Evolutionary conservation across 2,888 invertebrate species (phyloP).

Genomic region (Sarcophaga carnaria): DNA sequence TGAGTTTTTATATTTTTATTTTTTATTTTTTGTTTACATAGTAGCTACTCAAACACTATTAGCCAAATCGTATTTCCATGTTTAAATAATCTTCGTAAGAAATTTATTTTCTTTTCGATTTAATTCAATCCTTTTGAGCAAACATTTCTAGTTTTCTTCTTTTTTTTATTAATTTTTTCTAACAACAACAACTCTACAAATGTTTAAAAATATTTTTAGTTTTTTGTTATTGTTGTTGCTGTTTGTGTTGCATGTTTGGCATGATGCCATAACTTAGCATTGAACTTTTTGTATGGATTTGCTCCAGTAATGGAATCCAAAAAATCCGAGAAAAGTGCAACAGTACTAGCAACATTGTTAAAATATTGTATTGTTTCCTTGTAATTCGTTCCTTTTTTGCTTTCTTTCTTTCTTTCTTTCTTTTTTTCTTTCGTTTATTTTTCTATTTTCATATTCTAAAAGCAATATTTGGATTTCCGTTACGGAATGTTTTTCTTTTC

Average conservation of each 20-base stretch:
- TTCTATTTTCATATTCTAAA: slow-evolving; percentile 42
- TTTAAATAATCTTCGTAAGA: too few species aligned
- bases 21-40: too few species aligned
- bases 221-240: too few species aligned
- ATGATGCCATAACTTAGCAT: slow-evolving; percentile 49
- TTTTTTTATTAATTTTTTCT: too few species aligned
- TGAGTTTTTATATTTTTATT: too few species aligned
- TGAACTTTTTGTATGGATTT: slow-evolving; percentile 39
- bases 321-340: slow-evolving; percentile 35
- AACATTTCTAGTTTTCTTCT: too few species aligned
- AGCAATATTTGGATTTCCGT: slow-evolving; percentile 55
- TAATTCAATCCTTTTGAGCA: too few species aligned
- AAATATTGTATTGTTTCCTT: slow-evolving; percentile 42
- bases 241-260: slow-evolving; percentile 5
- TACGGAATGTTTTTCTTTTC: slow-evolving; percentile 6
- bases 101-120: too few species aligned
- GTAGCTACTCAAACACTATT: too few species aligned
- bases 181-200: too few species aligned
- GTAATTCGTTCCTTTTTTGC: slow-evolving; percentile 1
- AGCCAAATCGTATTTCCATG: too few species aligned
- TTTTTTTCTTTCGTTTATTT: background rate
- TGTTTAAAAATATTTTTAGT: too few species aligned
- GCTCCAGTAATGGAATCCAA: slow-evolving; percentile 20
- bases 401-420: slow-evolving; percentile 17
- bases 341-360: slow-evolving; percentile 35